Evolutionary conservation across 2,888 invertebrate species (phyloP), one percentile per base, ranked within the genome.

Genomic region (Limnephilus auricula): DNA sequence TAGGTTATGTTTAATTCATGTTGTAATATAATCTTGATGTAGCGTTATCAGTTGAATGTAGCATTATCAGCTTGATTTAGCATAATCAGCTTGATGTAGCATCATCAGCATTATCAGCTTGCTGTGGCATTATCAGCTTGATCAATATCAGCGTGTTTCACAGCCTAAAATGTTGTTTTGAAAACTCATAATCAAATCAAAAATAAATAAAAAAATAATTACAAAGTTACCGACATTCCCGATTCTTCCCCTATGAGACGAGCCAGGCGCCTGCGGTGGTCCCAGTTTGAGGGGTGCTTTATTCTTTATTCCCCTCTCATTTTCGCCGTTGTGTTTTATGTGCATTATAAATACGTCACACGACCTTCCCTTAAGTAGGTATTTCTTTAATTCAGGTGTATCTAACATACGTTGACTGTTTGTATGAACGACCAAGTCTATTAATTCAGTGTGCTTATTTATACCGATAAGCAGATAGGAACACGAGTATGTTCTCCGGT

Each of bases 361-460:
- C 85, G 40, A 85, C 85, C 85, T 85, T 85, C 5, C 25, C 85
- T 30, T 18, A 82, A 40, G 85, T 85, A 40, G 15, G 85, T 40
- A 30, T 85, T 85, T 85, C 30, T 85, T 85, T 85, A 85, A 85
- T 85, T 85, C 85, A 85, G 85, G 85, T 85, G 85, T 34, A n/a
- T 40, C n/a, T 40, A 40, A 40, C 85, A 40, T 45, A 45, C 25
- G 85, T 30, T 15, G 85, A 45, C 37, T 40, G 85, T 85, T 40
- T 85, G 85, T 37, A 30, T 30, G 45, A 34, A 85, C 85, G n/a
- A n/a, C n/a, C 40, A 30, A 40, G 40, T 85, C 45, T 85, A 40
- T 85, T 85, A 34, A 85, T 85, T 45, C 85, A 2, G 45, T 82
- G 10, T 34, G 34, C 25, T 15, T 82, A 82, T 34, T 82, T 82